Evolutionary conservation across 2,888 invertebrate genomes (phyloP).

Genomic region (Apamea monoglypha): DNA sequence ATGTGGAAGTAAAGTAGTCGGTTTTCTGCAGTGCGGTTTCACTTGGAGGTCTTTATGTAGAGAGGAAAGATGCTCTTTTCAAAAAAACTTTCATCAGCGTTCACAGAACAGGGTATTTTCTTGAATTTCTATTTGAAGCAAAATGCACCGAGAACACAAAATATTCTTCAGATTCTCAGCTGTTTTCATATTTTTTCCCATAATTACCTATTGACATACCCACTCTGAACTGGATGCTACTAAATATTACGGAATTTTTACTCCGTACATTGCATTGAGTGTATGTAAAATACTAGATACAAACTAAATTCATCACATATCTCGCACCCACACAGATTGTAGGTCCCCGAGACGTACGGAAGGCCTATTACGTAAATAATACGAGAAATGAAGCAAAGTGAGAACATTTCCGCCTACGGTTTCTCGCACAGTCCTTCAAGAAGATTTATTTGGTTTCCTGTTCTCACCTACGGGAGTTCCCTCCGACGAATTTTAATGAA

Average conservation of each 20-base stretch:
- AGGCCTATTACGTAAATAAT: constrained; percentile 54
- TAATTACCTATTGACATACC: not conserved
- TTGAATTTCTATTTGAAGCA: no score
- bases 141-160: not conserved
- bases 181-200: not conserved
- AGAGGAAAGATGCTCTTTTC: no score
- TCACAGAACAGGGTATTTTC: no score
- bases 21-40: not conserved
- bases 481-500: constrained; percentile 57
- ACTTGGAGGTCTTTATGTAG: not conserved
- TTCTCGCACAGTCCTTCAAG: constrained; percentile 44
- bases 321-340: not conserved
- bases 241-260: not conserved
- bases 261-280: not conserved
- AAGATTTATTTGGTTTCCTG: constrained; percentile 53
- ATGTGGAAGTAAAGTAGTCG: not conserved
- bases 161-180: not conserved
- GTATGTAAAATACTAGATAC: not conserved
- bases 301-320: not conserved
- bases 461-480: constrained; percentile 23
- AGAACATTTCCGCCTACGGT: constrained; percentile 40
- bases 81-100: not conserved
- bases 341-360: not conserved
- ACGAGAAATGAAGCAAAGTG: constrained; percentile 48
- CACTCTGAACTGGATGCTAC: not conserved